Percentiles rank a stretch among this genome's conserved stretches.
phyloP scores from a whole-genome alignment of 2,888 invertebrate genomes.

The Thecocarcelia acutangulata region DNA sequence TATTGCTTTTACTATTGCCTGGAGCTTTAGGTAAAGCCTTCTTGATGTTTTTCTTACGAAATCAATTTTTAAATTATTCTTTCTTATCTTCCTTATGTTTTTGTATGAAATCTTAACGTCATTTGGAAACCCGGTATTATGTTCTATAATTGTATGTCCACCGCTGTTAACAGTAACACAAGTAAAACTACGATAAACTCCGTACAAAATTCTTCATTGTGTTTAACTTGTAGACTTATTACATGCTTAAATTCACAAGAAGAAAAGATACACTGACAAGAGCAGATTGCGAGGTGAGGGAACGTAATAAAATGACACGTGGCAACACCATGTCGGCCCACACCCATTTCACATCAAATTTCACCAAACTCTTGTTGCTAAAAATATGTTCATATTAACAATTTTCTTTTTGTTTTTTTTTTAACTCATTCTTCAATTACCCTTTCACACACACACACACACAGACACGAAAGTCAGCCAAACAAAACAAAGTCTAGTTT shows the following conservation, averaged over 20 bases:
- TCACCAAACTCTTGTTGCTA: slow-evolving; percentile 39
- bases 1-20: slow-evolving; percentile 19
- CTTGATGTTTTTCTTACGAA: slow-evolving; percentile 43
- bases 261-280: slow-evolving; percentile 37
- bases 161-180: slow-evolving; percentile 26
- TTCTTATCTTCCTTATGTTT: slow-evolving; percentile 49
- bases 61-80: slow-evolving; percentile 58
- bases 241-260: slow-evolving; percentile 57
- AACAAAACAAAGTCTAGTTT: neutral
- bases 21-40: slow-evolving; percentile 15
- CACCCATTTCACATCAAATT: slow-evolving; percentile 66
- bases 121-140: slow-evolving; percentile 38
- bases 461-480: neutral
- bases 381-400: slow-evolving; percentile 40
- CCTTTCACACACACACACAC: slow-evolving; percentile 75
- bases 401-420: slow-evolving; percentile 37
- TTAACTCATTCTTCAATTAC: slow-evolving; percentile 79
- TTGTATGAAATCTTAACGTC: slow-evolving; percentile 60
- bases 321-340: slow-evolving; percentile 65
- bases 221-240: slow-evolving; percentile 51
- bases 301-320: slow-evolving; percentile 56
- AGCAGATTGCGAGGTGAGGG: neutral
- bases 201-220: slow-evolving; percentile 2
- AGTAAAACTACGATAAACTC: slow-evolving; percentile 14
- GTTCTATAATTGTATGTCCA: slow-evolving; percentile 52